Evolutionary conservation across 2,113 vertebrate species (phyloP).

Genomic region (Pipa parva): DNA sequence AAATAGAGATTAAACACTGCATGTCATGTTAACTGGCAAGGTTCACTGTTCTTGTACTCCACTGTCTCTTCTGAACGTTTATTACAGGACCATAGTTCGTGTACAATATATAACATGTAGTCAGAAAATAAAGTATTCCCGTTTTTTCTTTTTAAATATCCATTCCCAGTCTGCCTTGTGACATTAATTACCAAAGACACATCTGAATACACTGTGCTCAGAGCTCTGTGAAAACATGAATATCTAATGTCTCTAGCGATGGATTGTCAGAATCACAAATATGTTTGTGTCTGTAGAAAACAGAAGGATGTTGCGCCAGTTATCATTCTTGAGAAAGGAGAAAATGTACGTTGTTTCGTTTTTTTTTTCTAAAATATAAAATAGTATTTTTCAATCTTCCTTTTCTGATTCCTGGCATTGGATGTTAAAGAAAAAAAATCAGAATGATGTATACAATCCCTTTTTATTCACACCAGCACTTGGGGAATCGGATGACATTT

Average conservation of each 20-base stretch:
- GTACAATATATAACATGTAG: conserved; percentile 16
- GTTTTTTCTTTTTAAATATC: neutral
- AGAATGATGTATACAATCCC: neutral
- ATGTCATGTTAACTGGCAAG: conserved; percentile 15
- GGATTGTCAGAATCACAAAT: conserved; percentile 42
- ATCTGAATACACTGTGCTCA: conserved; percentile 30
- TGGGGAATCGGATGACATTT: conserved; percentile 33
- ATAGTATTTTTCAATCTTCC: neutral
- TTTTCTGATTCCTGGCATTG: conserved; percentile 13
- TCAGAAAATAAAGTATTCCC: neutral
- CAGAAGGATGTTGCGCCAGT: conserved; percentile 33
- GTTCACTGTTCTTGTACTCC: conserved; percentile 11
- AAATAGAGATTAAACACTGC: conserved; percentile 8
- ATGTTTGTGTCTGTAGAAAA: conserved; percentile 14
- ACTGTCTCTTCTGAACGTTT: neutral
- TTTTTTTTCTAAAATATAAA: conserved; percentile 11
- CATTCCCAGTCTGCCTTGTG: conserved; percentile 33
- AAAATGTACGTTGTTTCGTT: conserved; percentile 17
- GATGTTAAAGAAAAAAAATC: conserved; percentile 8
- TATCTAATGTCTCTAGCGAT: conserved; percentile 38
- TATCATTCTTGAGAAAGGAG: conserved; percentile 21
- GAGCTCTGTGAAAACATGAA: conserved; percentile 10
- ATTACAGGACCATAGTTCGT: neutral
- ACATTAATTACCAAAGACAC: conserved; percentile 46
- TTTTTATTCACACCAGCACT: conserved; percentile 12